These are phyloP conservation scores for Metacarcinus magister DNA, from an alignment of 2,888 invertebrate species.

Conservation along the genomic window DNA sequence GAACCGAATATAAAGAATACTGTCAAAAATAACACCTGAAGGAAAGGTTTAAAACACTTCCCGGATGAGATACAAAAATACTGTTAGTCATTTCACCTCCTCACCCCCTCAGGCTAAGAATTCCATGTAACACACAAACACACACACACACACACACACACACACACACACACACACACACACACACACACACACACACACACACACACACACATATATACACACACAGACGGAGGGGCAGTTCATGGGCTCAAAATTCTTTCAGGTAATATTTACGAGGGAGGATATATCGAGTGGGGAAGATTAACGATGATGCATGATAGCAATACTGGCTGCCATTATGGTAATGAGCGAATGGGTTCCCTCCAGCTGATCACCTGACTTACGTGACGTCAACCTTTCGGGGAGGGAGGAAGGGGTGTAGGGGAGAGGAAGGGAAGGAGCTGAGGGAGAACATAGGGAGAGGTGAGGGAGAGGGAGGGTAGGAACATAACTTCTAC, in stretches of 20 bases:
- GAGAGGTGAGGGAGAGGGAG: background rate
- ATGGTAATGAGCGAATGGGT: constrained; percentile 77
- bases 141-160: constrained; percentile 65
- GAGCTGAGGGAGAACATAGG: background rate
- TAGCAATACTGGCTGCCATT: constrained; percentile 74
- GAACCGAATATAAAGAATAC: background rate
- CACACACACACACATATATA: constrained; percentile 59
- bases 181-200: constrained; percentile 43
- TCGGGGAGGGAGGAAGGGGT: background rate
- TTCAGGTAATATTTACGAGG: constrained; percentile 68
- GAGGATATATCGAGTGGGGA: constrained; percentile 74
- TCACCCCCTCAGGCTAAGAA: background rate
- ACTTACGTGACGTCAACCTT: constrained; percentile 66
- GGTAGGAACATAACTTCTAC: background rate
- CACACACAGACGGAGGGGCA: constrained; percentile 47
- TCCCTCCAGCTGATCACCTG: constrained; percentile 63
- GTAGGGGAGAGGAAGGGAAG: background rate
- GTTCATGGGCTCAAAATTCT: constrained; percentile 68
- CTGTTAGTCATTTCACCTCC: background rate
- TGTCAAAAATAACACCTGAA: background rate
- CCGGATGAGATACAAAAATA: background rate
- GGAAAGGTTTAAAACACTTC: background rate
- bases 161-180: constrained; percentile 30
- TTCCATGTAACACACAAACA: constrained; percentile 16
- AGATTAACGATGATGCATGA: constrained; percentile 76